Evolutionary conservation across 2,113 vertebrate genomes (phyloP), one percentile per base, ranked within the genome.

Genomic region (Chamaea fasciata): DNA sequence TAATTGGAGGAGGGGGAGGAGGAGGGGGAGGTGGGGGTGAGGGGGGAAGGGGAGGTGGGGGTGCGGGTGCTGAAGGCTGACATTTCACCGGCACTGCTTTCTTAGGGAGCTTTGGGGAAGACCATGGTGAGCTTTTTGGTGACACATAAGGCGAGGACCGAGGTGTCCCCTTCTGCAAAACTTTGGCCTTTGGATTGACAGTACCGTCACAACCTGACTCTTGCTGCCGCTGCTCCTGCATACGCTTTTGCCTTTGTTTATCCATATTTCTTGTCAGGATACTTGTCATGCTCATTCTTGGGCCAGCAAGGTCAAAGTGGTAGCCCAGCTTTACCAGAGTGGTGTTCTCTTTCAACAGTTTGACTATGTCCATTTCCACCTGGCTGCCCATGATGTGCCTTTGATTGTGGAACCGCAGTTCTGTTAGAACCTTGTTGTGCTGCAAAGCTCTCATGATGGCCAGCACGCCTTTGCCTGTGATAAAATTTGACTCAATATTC

Each of bases 341-440:
- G 60, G 97, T 97, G 95, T 99, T 99, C 62, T 99, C 99, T 94
- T 98, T 98, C 86, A 99, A 95, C 47, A 99, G 96, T 97, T 99
- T 99, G 82, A 98, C 99, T 91, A 99, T 99, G 97, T 99, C 99
- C 99, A 99, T 99, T 97, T 99, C 99, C 15, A 99, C 99, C 97
- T 99, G 99, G 91, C 98, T 99, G 84, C 99, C 99, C 97, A 99
- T 99, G 91, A 99, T 99, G 96, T 99, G 99, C 87, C 99, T 98
- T 97, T 99, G 99, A 91, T 99, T 99, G 97, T 99, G 99, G 96
- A 99, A 99, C 18, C 99, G 98, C 35, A 99, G 98, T 87, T 99
- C 99, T 1, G 98, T 99, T 83, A 99, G 98, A 49, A 98, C 98
- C 19, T 96, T 96, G 97, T 99, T 99, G 46, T 84, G 95, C 68